Base-by-base conservation (phyloP, 1,140 invertebrate genomes). In the Diachasmimorpha longicaudata region DNA sequence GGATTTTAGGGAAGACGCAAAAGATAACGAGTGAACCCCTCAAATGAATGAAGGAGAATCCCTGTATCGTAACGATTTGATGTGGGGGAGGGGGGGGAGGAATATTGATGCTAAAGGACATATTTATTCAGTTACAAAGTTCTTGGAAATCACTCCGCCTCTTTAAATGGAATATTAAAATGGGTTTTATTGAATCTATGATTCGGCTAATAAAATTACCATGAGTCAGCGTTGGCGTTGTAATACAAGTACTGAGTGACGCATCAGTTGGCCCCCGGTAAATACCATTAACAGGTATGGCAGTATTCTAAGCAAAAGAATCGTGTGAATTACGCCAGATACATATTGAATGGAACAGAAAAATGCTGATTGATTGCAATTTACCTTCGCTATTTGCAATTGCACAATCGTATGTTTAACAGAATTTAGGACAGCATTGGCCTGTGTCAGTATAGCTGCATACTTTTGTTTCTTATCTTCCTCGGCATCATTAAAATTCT, bases 361-460 rank as follows among this genome's bases (percentile, higher is more conserved):
- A 11, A 13, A 70, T 25, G 6, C 16, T n/a, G 3, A 74, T 46
- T 13, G 14, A 58, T 48, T 37, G 21, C 21, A 13, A 8, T 14
- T 84, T 92, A 97, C 96, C 93, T 99, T 99, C 77, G 97, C 96
- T 88, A 99, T 98, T 93, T 99, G 97, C 81, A 99, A 91, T 81
- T 97, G 93, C 74, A 99, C 96, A 90, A 99, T 99, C 78, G 97
- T 96, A 91, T 99, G 97, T 90, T 99, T 99, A 79, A 99, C 95
- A 80, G 87, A 88, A 88, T 89, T 87, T 75, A 89, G 80, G 89
- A 90, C 86, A 0, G 84, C 82, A 73, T 88, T 85, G 0, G 88
- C 87, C 73, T 88, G 87, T 10, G 71, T 80, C 14, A 90, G 82
- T 68, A 90, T 83, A 58, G 81, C 80, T 25, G 83, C 76, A 78